Evolutionary conservation across 2,113 vertebrate genomes (phyloP).

Genomic region (Rhadina sibilatrix): DNA sequence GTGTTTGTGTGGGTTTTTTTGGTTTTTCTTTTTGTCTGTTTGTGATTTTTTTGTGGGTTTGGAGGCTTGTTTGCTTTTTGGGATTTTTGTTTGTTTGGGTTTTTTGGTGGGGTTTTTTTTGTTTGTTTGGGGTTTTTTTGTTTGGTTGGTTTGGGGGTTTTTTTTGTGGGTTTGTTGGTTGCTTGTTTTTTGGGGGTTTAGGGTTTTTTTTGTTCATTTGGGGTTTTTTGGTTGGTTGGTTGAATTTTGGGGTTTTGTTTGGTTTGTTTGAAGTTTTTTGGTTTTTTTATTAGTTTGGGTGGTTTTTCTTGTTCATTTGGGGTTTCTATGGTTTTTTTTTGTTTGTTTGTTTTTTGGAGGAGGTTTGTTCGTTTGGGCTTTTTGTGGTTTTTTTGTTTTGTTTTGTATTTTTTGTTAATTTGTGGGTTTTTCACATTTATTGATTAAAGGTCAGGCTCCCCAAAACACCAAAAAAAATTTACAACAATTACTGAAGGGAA

Average conservation of each 20-base stretch:
- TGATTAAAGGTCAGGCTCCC: background rate
- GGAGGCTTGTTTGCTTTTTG: no score
- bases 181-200: no score
- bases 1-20: background rate
- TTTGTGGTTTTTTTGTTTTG: no score
- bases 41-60: background rate
- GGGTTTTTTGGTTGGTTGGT: background rate
- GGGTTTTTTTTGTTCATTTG: background rate
- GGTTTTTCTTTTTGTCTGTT: background rate
- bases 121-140: background rate
- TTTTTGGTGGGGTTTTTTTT: no score
- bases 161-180: no score
- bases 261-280: background rate
- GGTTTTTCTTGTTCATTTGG: background rate
- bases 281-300: background rate
- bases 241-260: background rate
- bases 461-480: background rate
- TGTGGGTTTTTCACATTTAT: background rate
- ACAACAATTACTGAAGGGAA: background rate
- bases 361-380: no score
- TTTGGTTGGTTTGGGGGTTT: no score
- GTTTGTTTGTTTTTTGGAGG: no score
- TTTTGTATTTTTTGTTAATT: no score
- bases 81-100: no score
- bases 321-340: no score